Evolutionary conservation across 2,113 vertebrate species (phyloP), one percentile per base, ranked within the genome.

Genomic region (Plectropomus leopardus): DNA sequence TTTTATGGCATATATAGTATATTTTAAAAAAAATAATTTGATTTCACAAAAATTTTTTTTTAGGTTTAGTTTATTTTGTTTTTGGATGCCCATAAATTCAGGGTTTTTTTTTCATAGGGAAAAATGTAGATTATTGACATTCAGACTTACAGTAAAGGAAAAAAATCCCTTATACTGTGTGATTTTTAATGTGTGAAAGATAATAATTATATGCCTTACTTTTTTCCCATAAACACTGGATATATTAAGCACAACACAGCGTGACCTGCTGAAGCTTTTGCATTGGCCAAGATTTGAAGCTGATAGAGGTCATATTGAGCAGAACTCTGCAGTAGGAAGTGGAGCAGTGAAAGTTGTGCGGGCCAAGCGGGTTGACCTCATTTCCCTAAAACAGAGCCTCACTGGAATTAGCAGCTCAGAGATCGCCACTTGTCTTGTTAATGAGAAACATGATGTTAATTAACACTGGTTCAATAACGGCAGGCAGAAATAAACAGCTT

Each of bases 401-500:
- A 53, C 58, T 66, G 65, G 60, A 74, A 79, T 71, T 47, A n/a
- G 65, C 1, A 23, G 42, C 54, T 57, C 3, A 54, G 51, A 59
- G 6, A 28, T 61, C 14, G 51, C 58, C 72, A 57, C 69, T 58
- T 13, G 17, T 68, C 45, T 34, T 63, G 64, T 63, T 88, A 84
- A 86, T 84, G 65, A 59, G 30, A 28, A 58, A 32, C 55, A 21
- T 32, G 6, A 77, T 72, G 76, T 57, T 89, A 86, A 84, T 84
- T 48, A 34, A 48, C 44, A 61, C 58, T 79, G 60, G 81, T 77
- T 85, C 76, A 84, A 68, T 42, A 67, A 72, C 57, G 53, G 45
- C 58, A 66, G 63, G 61, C 51, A 74, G 65, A 80, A 82, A 59
- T 72, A 88, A 84, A 84, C 55, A 86, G 60, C 47, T 59, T 55